phyloP scores from a whole-genome alignment of 2,797 vertebrate species.

The Gastrophryne carolinensis region DNA sequence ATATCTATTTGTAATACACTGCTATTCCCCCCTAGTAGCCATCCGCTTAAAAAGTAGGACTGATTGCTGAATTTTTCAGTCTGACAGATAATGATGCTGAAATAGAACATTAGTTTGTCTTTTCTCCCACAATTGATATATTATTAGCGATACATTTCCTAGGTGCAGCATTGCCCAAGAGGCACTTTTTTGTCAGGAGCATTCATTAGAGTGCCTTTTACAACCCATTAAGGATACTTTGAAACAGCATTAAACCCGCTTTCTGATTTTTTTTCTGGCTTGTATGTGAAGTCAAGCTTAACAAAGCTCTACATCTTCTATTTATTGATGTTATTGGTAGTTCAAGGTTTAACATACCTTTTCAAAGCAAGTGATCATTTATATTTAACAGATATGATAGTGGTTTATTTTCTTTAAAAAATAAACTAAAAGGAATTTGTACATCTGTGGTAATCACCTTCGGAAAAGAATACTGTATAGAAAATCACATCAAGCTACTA shows the following conservation, averaged over 20 bases:
- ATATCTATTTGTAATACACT: not conserved
- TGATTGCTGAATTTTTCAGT: not conserved
- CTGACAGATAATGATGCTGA: not conserved
- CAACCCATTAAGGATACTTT: slow-evolving; percentile 18
- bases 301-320: not conserved
- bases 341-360: not conserved
- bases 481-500: too few relatives aligned
- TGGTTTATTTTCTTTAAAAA: not conserved
- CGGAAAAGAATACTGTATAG: not conserved
- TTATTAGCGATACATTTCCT: slow-evolving; percentile 31
- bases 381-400: not conserved
- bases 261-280: not conserved
- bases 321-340: not conserved
- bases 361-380: not conserved
- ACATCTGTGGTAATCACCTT: not conserved
- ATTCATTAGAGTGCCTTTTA: slow-evolving; percentile 29
- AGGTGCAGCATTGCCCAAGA: not conserved
- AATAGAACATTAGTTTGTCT: slow-evolving; percentile 27
- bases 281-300: not conserved
- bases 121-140: slow-evolving; percentile 24
- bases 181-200: slow-evolving; percentile 3
- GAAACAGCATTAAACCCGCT: slow-evolving; percentile 3
- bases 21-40: not conserved
- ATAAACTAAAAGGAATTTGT: not conserved
- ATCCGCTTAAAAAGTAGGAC: slow-evolving; percentile 4